Evolutionary conservation across 2,888 invertebrate genomes (phyloP), one percentile per base, ranked within the genome.

Genomic region (Microplitis deprimator): DNA sequence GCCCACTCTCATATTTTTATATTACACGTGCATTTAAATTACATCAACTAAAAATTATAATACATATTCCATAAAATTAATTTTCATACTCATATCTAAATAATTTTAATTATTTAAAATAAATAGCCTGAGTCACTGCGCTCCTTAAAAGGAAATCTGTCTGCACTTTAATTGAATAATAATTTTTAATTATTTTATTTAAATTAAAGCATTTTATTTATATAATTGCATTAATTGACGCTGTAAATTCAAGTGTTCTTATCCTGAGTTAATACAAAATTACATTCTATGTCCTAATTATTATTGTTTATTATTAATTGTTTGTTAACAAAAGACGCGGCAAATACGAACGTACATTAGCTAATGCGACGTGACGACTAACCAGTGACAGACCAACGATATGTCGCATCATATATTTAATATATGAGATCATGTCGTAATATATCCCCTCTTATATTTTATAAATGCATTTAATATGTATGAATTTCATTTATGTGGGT

Each of bases 401-500:
- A 29, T 65, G 65, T 29, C 29, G 65, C 65, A 65, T 65, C 65
- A 38, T 65, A 65, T 50, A 29, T 65, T 20, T 65, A 20, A 29
- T 29, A 29, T 65, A 65, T 65, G 29, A 29, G 65, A 65, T 29
- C 3, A 65, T 50, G 50, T 50, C 13, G 50, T 50, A 50, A 50
- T 13, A 50, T 5, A 50, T 13, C 50, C 50, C 50, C 50, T 50
- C 50, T 50, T 50, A 50, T 1, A 50, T 50, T 50, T 50, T 50
- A 50, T 50, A 13, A 50, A 8, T 50, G 50, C 50, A 50, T 50
- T 29, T 29, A 29, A 29, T 29, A 29, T 29, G 29, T 29, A 29
- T 1, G 29, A 29, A 29, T 29, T 29, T 3, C 3, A 29, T 4
- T 29, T 29, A 29, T 29, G 29, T 29, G 2, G 29, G 29, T 29